Percentiles rank a stretch among this genome's conserved stretches.
Conservation (phyloP, 2,113 vertebrate genomes). For the Kobus ellipsiprymnus region DNA sequence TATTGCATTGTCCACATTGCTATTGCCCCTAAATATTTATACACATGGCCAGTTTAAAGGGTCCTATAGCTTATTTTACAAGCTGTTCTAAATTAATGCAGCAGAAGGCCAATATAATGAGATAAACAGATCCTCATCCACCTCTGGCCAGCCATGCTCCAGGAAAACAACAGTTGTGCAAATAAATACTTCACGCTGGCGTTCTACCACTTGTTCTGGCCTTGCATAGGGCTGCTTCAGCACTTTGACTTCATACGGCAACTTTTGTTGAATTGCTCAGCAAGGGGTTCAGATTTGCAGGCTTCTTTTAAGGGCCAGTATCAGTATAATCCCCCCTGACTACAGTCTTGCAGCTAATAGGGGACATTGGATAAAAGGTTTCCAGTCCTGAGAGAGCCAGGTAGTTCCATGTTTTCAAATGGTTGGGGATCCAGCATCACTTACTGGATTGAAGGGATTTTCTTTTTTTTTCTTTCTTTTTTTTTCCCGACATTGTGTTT, state of each 20-base stretch:
- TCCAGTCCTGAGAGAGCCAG: not conserved
- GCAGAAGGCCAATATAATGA: slow-evolving; percentile 1
- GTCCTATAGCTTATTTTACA: not conserved
- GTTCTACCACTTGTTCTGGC: accelerated
- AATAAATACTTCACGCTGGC: not conserved
- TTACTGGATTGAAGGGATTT: slow-evolving; percentile 8
- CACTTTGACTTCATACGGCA: not conserved
- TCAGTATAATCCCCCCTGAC: not conserved
- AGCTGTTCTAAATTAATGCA: slow-evolving; percentile 15
- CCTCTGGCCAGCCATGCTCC: not conserved
- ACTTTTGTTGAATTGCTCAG: not conserved
- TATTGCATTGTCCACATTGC: not conserved
- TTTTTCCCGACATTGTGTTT: not conserved
- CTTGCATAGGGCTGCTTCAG: not conserved
- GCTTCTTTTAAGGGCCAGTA: not conserved
- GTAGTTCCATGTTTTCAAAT: not conserved
- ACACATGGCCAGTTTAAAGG: not conserved
- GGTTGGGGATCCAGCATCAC: not conserved
- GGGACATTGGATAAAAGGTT: not conserved
- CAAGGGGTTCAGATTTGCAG: not conserved
- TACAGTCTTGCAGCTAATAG: not conserved
- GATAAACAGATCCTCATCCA: not conserved
- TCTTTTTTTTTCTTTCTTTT: not conserved
- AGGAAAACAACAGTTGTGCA: not conserved
- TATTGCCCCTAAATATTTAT: slow-evolving; percentile 18